Base-by-base conservation (phyloP, 2,888 invertebrate species). In the Heteropelma amictum region DNA sequence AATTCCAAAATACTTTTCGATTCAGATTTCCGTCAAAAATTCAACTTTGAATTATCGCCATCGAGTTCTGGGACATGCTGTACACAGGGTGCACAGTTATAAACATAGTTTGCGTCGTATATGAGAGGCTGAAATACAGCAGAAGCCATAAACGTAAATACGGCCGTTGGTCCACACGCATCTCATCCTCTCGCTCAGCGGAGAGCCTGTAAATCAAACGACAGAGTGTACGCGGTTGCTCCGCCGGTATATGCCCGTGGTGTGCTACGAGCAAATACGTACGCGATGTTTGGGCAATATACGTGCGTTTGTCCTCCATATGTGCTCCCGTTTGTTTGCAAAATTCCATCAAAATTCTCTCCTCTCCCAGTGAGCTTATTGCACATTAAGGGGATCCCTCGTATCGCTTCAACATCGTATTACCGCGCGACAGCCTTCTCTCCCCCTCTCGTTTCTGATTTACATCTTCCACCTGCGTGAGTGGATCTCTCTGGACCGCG, bases 61-160 rank as follows among this genome's bases (percentile, higher is more conserved):
- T n/a, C n/a, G n/a, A n/a, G n/a, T n/a, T n/a, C n/a, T n/a, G n/a
- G n/a, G n/a, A n/a, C n/a, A n/a, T n/a, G n/a, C n/a, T n/a, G n/a
- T n/a, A n/a, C n/a, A n/a, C n/a, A n/a, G n/a, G n/a, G n/a, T n/a
- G n/a, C n/a, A n/a, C n/a, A n/a, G n/a, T n/a, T n/a, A 10, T 56
- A 56, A 51, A 64, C 45, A 58, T 51, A 33, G 21, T n/a, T n/a
- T n/a, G n/a, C n/a, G n/a, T n/a, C 26, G 8, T 23, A 17, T 28
- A 64, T 33, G 64, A 64, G 76, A 76, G 72, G n/a, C n/a, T n/a
- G n/a, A n/a, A n/a, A n/a, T n/a, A n/a, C 58, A 49, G 72, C 28
- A 47, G 60, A 56, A 56, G 69, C 71, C 61, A 77, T 79, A 77
- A 77, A 79, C 77, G 79, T 77, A 76, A 79, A 76, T 75, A 79